Percentiles rank a stretch among this genome's conserved stretches.
These are phyloP conservation scores for Oncopodura yosiiana DNA, from an alignment of 1,140 invertebrate genomes.

Conservation along the genomic window DNA sequence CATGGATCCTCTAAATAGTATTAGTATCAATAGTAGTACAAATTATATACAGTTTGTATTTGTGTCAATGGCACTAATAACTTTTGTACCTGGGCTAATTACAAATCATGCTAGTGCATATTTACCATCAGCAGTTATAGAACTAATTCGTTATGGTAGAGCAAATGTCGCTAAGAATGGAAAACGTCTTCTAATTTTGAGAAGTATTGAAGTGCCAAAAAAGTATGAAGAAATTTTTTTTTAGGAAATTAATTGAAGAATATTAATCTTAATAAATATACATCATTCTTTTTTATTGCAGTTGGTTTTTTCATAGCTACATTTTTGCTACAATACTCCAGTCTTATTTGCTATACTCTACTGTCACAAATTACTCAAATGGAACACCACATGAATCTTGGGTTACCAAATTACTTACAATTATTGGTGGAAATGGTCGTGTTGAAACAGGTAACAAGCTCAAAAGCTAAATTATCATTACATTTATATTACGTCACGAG, in stretches of 20 bases:
- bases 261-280: neutral
- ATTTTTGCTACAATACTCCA: neutral
- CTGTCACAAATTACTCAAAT: no score
- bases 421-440: neutral
- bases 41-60: no score
- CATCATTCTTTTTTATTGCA: neutral
- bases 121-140: no score
- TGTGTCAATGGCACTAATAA: no score
- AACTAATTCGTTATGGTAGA: no score
- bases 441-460: neutral
- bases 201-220: no score
- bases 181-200: neutral
- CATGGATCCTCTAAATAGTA: no score
- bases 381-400: no score
- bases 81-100: no score
- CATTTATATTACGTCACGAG: neutral
- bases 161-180: no score
- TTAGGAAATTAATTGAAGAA: neutral
- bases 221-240: neutral
- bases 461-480: neutral
- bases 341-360: neutral
- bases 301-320: neutral
- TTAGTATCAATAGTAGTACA: no score
- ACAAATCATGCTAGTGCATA: no score
- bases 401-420: neutral